These are phyloP conservation scores for Plodia interpunctella DNA, from an alignment of 1,140 invertebrate species.

Conservation along the genomic window DNA sequence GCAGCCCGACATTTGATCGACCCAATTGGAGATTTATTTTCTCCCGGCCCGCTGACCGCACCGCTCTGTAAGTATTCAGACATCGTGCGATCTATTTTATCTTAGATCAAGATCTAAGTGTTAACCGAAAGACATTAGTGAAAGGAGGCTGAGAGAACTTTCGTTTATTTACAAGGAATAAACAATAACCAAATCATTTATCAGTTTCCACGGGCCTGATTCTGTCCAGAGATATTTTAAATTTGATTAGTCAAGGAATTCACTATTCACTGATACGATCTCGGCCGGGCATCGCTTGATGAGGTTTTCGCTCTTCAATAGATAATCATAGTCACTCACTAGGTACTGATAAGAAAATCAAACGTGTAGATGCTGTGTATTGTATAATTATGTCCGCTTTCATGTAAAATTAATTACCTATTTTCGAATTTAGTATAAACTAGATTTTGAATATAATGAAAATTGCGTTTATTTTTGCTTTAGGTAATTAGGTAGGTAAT, in stretches of 20 bases:
- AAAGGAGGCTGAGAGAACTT: constrained; percentile 71
- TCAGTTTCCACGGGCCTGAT: constrained; percentile 48
- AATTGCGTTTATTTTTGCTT: too few species aligned
- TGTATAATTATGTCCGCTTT: not conserved
- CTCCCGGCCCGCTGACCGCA: constrained; percentile 59
- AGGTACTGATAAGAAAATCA: not conserved
- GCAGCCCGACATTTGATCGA: constrained; percentile 66
- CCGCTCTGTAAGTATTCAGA: constrained; percentile 53
- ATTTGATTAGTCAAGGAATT: constrained; percentile 42
- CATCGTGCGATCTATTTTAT: constrained; percentile 72
- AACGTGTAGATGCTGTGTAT: not conserved
- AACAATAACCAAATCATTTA: constrained; percentile 72
- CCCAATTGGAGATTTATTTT: constrained; percentile 76
- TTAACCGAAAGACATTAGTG: constrained; percentile 71
- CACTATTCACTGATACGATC: constrained; percentile 26
- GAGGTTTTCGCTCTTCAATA: constrained; percentile 3
- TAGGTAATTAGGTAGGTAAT: too few species aligned
- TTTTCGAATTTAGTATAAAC: not conserved
- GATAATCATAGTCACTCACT: not conserved
- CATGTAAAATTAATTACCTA: not conserved
- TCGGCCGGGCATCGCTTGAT: not conserved
- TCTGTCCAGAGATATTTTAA: constrained; percentile 46
- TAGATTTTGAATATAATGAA: not conserved
- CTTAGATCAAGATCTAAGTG: constrained; percentile 62
- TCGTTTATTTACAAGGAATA: constrained; percentile 71